These are phyloP conservation scores for Rafetus swinhoei DNA, from an alignment of 2,113 vertebrate genomes.

Conservation along the genomic window DNA sequence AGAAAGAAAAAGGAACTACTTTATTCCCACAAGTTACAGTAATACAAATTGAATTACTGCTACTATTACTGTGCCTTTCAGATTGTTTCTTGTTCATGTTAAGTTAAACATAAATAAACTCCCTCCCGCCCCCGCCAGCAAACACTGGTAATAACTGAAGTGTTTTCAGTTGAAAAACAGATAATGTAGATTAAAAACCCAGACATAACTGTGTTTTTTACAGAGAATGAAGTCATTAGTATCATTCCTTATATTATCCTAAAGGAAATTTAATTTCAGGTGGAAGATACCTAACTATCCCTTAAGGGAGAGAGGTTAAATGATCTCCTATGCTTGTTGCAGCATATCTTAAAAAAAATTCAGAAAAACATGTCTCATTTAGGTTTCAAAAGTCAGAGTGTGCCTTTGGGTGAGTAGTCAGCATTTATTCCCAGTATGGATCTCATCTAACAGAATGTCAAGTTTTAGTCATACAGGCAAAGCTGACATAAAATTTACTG, in stretches of 20 bases:
- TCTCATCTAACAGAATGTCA: constrained; percentile 34
- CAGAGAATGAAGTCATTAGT: background rate
- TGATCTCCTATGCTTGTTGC: background rate
- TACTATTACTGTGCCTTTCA: background rate
- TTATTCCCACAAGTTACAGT: background rate
- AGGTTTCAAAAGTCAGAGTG: constrained; percentile 26
- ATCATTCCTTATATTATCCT: background rate
- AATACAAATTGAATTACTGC: background rate
- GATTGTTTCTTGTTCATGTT: constrained; percentile 8
- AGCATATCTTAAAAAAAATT: background rate
- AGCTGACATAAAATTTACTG: constrained; percentile 14
- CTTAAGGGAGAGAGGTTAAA: background rate
- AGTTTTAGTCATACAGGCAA: background rate
- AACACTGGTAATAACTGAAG: background rate
- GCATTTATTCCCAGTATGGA: background rate
- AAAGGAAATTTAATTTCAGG: background rate
- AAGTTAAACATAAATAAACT: background rate
- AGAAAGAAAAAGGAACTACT: background rate
- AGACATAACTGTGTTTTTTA: background rate
- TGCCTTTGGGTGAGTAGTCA: constrained; percentile 9
- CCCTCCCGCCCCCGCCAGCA: background rate
- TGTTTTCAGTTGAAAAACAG: background rate
- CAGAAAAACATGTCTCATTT: background rate
- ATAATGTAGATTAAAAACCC: constrained; percentile 25
- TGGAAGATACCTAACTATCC: background rate